Percentiles rank a stretch among this genome's conserved stretches.
Evolutionary conservation across 2,113 vertebrate species (phyloP).

Genomic region (Regulus satrapa): DNA sequence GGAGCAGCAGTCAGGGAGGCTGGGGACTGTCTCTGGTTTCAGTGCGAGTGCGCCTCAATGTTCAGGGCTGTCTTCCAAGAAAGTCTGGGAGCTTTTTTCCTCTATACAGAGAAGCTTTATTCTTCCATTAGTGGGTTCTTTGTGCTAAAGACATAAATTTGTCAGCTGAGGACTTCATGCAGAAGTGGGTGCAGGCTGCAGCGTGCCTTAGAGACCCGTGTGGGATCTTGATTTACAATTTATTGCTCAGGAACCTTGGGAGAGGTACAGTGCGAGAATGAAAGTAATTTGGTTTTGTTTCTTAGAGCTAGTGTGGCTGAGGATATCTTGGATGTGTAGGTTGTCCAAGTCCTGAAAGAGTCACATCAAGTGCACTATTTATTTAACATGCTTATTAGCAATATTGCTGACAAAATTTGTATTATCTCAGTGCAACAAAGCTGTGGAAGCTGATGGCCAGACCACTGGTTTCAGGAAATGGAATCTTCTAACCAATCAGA

Average conservation of each 20-base stretch:
- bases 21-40: neutral
- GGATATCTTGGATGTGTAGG: neutral
- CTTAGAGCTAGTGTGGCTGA: neutral
- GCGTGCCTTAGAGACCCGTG: neutral
- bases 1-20: neutral
- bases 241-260: neutral
- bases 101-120: neutral
- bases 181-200: neutral
- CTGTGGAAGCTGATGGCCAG: neutral
- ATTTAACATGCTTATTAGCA: neutral
- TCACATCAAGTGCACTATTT: neutral
- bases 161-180: neutral
- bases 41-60: rapidly evolving
- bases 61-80: neutral
- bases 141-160: neutral
- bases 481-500: neutral
- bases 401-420: neutral
- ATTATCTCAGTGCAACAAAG: neutral
- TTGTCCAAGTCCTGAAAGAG: neutral
- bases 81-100: neutral
- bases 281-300: neutral
- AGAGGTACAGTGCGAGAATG: neutral
- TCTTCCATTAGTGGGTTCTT: neutral
- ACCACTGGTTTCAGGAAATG: neutral
- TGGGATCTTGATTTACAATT: neutral